These are phyloP conservation scores for Zootoca vivipara DNA, from an alignment of 2,113 vertebrate genomes.

Conservation along the genomic window DNA sequence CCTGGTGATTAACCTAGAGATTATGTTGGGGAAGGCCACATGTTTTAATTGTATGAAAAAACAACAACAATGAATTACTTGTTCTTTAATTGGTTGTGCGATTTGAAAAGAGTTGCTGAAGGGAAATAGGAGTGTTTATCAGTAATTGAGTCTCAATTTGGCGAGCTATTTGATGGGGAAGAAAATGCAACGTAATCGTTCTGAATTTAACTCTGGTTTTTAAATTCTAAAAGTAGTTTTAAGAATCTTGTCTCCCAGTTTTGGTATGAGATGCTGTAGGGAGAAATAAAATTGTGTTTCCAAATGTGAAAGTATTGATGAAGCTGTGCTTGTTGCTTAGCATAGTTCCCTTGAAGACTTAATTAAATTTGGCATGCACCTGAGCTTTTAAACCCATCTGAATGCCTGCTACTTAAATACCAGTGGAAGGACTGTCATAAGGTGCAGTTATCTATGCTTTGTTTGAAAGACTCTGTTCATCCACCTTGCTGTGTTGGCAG, in stretches of 20 bases:
- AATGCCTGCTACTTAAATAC: neutral
- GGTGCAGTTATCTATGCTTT: neutral
- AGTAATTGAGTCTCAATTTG: neutral
- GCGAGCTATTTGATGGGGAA: neutral
- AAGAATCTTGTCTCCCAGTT: neutral
- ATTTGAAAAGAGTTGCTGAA: neutral
- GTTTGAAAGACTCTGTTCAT: neutral
- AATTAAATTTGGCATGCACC: neutral
- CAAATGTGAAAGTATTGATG: neutral
- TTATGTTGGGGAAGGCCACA: slow-evolving; percentile 8
- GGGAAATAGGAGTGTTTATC: neutral
- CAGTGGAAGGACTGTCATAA: neutral
- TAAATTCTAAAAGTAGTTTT: neutral
- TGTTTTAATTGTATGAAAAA: slow-evolving; percentile 5
- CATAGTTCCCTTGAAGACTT: neutral
- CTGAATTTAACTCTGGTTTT: neutral
- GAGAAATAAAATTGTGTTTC: neutral
- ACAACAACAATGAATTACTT: neutral
- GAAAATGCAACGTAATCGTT: neutral
- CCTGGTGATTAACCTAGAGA: neutral
- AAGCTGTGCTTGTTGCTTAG: neutral
- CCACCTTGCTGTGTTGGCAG: neutral
- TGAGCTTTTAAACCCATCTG: slow-evolving; percentile 5
- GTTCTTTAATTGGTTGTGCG: neutral
- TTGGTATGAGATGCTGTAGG: neutral